Evolutionary conservation across 2,797 vertebrate genomes (phyloP).

Genomic region (Fringilla coelebs): DNA sequence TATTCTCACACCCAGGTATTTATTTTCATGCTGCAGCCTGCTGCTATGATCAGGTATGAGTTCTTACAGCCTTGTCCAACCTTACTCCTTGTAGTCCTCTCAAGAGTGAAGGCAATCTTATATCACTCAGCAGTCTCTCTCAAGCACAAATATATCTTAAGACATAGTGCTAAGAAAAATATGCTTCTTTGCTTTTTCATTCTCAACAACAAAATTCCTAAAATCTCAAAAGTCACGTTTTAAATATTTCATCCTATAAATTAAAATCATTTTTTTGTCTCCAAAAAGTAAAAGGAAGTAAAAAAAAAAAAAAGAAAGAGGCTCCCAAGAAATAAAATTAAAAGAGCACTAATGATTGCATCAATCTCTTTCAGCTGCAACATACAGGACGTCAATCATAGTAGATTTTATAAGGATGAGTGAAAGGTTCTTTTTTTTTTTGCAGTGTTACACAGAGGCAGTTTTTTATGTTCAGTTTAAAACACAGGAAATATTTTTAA

Average conservation of each 20-base stretch:
- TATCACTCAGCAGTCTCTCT: background rate
- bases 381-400: background rate
- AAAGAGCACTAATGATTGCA: background rate
- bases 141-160: background rate
- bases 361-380: background rate
- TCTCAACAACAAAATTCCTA: background rate
- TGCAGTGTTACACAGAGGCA: slow-evolving; percentile 20
- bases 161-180: background rate
- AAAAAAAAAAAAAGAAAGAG: background rate
- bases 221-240: background rate
- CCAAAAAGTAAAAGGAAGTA: background rate
- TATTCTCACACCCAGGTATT: background rate
- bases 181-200: background rate
- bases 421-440: slow-evolving; percentile 37
- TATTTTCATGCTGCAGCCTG: background rate
- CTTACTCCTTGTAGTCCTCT: background rate
- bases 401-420: background rate
- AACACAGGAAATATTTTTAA: background rate
- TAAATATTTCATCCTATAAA: background rate
- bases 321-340: background rate
- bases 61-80: background rate
- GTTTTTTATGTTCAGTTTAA: background rate
- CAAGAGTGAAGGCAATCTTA: background rate
- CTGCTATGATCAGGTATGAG: fast-evolving
- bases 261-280: background rate